Conservation (phyloP, 2,113 vertebrate species). For the Leucopsar rothschildi region DNA sequence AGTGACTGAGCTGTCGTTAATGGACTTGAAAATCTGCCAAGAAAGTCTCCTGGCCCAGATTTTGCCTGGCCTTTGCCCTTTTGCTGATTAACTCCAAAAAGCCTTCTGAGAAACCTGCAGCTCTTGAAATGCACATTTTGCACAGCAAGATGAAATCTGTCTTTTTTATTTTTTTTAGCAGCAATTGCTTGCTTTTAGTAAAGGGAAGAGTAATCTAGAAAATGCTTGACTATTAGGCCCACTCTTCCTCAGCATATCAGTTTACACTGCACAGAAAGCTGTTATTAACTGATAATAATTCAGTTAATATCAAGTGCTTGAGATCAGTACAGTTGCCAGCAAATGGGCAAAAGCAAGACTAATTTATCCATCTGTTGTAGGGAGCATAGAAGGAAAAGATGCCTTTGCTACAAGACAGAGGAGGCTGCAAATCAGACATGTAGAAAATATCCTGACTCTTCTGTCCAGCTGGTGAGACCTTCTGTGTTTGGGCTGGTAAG, state of each 20-base stretch:
- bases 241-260: background rate
- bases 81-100: background rate
- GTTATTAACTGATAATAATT: background rate
- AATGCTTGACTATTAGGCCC: background rate
- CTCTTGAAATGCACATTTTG: background rate
- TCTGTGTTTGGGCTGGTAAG: background rate
- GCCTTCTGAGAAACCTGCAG: background rate
- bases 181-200: background rate
- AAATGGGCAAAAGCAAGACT: background rate
- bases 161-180: background rate
- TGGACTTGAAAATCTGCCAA: background rate
- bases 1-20: background rate
- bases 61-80: background rate
- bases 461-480: background rate
- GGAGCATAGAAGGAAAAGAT: background rate
- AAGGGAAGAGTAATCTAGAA: background rate
- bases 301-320: background rate
- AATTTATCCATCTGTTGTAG: background rate
- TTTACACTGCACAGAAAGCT: background rate
- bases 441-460: background rate
- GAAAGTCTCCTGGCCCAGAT: background rate
- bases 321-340: background rate
- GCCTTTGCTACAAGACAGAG: background rate
- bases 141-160: background rate
- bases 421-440: background rate